Conservation (phyloP, 2,113 vertebrate species). For the Siphamia tubifer region DNA sequence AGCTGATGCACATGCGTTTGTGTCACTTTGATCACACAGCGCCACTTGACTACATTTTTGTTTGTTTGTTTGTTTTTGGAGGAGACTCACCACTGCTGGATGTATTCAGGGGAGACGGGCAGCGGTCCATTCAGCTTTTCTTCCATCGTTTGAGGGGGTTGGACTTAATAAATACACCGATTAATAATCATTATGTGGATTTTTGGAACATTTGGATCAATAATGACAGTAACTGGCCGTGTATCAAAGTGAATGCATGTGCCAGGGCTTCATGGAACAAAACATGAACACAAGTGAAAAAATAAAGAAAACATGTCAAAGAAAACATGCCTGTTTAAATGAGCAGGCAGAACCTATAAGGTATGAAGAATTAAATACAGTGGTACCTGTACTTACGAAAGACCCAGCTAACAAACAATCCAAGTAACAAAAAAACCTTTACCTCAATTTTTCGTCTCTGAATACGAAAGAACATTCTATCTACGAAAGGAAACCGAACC, state of each 20-base stretch:
- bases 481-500: no score
- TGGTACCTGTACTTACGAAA: no score
- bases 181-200: conserved; percentile 15
- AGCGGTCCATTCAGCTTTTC: conserved; percentile 80
- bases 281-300: conserved; percentile 2
- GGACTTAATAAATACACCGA: conserved; percentile 71
- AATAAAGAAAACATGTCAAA: neutral
- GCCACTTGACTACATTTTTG: neutral
- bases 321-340: no score
- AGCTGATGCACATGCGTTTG: conserved; percentile 66
- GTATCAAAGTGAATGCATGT: conserved; percentile 67
- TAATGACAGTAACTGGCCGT: conserved; percentile 13
- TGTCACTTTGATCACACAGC: conserved; percentile 51
- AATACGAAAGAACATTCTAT: no score
- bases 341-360: no score
- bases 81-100: conserved; percentile 82
- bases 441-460: no score
- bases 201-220: conserved; percentile 11
- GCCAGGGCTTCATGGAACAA: conserved; percentile 4
- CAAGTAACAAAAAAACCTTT: no score
- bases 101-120: conserved; percentile 80
- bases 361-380: no score
- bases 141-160: conserved; percentile 77
- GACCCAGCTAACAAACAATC: no score
- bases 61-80: neutral